Evolutionary conservation across 1,140 invertebrate genomes (phyloP).

Genomic region (Drosophila murphyi): DNA sequence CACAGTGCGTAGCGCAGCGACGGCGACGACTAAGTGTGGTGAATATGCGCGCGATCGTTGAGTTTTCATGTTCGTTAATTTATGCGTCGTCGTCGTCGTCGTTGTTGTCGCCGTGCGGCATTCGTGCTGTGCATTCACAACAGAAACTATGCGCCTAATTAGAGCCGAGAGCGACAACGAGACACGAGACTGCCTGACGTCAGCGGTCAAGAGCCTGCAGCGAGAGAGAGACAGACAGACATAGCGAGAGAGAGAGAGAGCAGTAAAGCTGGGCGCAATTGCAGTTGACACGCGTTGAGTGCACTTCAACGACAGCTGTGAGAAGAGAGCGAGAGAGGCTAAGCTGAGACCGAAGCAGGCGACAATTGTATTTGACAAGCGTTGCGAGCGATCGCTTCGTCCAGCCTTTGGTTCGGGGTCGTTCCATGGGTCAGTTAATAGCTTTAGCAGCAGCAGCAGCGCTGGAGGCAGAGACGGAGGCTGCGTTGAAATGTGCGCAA

Average conservation of each 20-base stretch:
- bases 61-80: conserved; percentile 38
- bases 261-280: conserved; percentile 27
- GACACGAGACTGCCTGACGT: conserved; percentile 24
- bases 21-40: conserved; percentile 24
- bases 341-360: neutral
- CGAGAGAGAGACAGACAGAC: neutral
- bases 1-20: conserved; percentile 28
- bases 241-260: conserved; percentile 1
- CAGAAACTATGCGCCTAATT: conserved; percentile 43
- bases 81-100: conserved; percentile 17
- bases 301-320: no score
- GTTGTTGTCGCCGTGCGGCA: conserved; percentile 3
- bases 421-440: conserved; percentile 62
- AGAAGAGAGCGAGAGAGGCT: neutral
- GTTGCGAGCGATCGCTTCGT: conserved; percentile 1
- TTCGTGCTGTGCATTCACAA: conserved; percentile 41
- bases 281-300: conserved; percentile 17
- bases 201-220: conserved; percentile 10
- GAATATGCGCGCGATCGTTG: conserved; percentile 31
- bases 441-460: conserved; percentile 25
- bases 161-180: conserved; percentile 14
- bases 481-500: conserved; percentile 39
- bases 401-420: conserved; percentile 21
- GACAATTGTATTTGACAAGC: conserved; percentile 30
- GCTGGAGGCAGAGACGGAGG: conserved; percentile 11